A percentile compares a stretch with the other conserved stretches of the same genome.
These are phyloP conservation scores for Xestia ashworthii DNA, from an alignment of 2,888 invertebrate species.

Conservation along the genomic window DNA sequence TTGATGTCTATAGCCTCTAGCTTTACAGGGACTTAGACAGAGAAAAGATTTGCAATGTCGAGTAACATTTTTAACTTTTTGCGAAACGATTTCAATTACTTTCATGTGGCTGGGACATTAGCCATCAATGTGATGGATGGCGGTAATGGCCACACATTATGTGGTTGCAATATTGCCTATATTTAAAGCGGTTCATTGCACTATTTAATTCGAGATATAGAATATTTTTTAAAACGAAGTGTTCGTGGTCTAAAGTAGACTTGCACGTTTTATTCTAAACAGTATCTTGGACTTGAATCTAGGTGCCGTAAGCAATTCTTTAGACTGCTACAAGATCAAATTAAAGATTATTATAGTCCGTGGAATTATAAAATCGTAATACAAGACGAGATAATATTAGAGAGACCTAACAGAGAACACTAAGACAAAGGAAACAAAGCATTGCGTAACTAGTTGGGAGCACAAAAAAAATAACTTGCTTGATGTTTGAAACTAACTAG, in stretches of 20 bases:
- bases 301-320: slow-evolving; percentile 2
- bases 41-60: background rate
- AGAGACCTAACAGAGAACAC: background rate
- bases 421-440: background rate
- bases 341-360: background rate
- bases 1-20: background rate
- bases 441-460: background rate
- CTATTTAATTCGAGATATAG: slow-evolving; percentile 7
- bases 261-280: slow-evolving; percentile 28
- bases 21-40: background rate
- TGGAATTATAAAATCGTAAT: slow-evolving; percentile 6
- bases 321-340: background rate
- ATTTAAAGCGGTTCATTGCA: slow-evolving; percentile 21
- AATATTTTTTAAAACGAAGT: slow-evolving; percentile 2
- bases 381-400: background rate
- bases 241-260: slow-evolving; percentile 1
- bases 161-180: slow-evolving; percentile 27
- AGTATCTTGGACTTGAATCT: slow-evolving; percentile 11
- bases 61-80: slow-evolving; percentile 10
- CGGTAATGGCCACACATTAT: slow-evolving; percentile 31
- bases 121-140: slow-evolving; percentile 35
- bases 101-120: slow-evolving; percentile 20
- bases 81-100: slow-evolving; percentile 41
- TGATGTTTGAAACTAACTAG: slow-evolving; percentile 2
- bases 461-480: background rate